These are phyloP conservation scores for Pteronotus mesoamericanus DNA, from an alignment of 2,797 vertebrate genomes.

Conservation along the genomic window DNA sequence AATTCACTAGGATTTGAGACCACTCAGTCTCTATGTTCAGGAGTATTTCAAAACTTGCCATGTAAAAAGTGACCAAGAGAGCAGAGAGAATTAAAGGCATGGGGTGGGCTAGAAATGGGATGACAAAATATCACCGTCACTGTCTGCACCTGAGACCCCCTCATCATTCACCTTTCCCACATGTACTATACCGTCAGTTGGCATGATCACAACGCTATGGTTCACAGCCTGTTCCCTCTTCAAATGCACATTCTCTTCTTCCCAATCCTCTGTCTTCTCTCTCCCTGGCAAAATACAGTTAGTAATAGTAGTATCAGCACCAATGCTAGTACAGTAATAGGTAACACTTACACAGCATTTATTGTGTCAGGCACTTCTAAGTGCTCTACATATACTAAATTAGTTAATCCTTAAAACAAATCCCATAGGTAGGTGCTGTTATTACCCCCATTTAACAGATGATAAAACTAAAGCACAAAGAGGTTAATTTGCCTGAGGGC, in stretches of 20 bases:
- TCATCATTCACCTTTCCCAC: neutral
- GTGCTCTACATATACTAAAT: neutral
- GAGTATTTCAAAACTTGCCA: neutral
- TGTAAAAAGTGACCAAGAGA: neutral
- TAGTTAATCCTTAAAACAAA: neutral
- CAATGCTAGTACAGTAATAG: neutral
- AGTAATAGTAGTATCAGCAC: neutral
- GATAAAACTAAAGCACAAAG: neutral
- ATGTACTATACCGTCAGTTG: neutral
- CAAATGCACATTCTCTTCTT: neutral
- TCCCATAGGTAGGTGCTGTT: neutral
- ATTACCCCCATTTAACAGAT: neutral
- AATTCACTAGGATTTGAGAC: neutral
- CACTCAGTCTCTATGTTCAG: neutral
- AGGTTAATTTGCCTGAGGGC: neutral
- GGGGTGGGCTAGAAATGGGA: neutral
- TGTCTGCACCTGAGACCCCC: too few species aligned
- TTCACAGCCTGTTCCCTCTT: neutral
- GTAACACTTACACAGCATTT: neutral
- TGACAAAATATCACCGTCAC: rapidly evolving
- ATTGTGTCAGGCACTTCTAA: neutral
- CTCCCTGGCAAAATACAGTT: neutral
- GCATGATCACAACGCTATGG: neutral
- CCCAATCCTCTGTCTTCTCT: neutral
- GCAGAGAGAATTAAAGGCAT: neutral